Evolutionary conservation across 1,140 invertebrate genomes (phyloP).

Genomic region (Brachionus paranguensis): DNA sequence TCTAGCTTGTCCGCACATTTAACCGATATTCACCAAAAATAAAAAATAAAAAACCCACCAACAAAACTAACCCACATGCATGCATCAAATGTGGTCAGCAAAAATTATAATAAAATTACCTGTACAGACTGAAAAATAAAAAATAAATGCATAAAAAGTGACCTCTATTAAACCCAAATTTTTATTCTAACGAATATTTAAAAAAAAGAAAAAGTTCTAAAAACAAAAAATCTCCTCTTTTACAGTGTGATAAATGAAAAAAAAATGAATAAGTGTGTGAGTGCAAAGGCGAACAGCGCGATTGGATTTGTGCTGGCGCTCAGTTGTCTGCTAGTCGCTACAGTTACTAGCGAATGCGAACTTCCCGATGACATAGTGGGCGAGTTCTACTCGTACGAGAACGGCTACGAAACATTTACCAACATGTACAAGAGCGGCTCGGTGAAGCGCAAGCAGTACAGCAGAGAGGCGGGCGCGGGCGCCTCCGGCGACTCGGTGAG

Average conservation of each 20-base stretch:
- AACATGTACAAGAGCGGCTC: conserved; percentile 1
- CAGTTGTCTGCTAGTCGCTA: background rate
- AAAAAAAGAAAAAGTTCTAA: background rate
- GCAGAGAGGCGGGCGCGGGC: conserved; percentile 36
- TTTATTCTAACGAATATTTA: background rate
- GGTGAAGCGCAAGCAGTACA: background rate
- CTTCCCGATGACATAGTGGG: conserved; percentile 29
- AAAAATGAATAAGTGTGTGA: background rate
- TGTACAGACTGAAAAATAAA: background rate
- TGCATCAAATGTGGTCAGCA: background rate
- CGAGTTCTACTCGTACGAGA: conserved; percentile 39
- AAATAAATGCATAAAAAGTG: background rate
- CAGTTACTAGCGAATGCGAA: background rate
- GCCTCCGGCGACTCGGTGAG: conserved; percentile 22
- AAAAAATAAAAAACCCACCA: too few relatives aligned
- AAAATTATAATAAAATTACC: conserved; percentile 9
- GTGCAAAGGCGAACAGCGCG: background rate
- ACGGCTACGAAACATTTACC: conserved; percentile 33
- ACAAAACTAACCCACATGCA: too few relatives aligned
- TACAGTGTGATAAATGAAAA: background rate
- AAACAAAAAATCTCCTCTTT: background rate
- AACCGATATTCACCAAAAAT: too few relatives aligned
- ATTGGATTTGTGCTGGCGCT: background rate
- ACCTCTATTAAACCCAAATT: background rate
- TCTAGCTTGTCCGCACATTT: background rate